Base-by-base conservation (phyloP, 2,797 vertebrate genomes). In the Cyprinodon diabolis region DNA sequence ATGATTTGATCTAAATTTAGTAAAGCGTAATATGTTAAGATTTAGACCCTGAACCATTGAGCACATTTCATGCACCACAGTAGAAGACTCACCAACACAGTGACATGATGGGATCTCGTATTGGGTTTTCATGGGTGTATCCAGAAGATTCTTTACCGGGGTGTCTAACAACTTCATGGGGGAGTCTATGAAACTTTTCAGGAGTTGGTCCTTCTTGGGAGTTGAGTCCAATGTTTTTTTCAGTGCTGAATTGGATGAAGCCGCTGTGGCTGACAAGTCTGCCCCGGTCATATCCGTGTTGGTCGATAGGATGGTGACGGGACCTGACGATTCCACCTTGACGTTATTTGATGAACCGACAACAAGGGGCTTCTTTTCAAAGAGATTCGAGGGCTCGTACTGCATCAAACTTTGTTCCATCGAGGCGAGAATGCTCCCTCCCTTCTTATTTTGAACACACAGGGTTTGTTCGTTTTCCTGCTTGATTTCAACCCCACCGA, bases 31-130 rank as follows among this genome's bases (percentile, higher is more conserved):
- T 15, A 19, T 11, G 52, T 87, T 71, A 82, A 43, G 71, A 81
- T 66, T 65, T 60, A 69, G 3, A 80, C 1, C 48, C 10, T 21
- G 72, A 52, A 11, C 48, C 14, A 71, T 74, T 19, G 69, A n/a
- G 52, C 4, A 35, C 56, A 9, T 71, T 83, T 71, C 10, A 69
- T 10, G 58, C 65, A 3, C 23, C 76, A 77, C 21, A 40, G 71
- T 21, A 40, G 52, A 25, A 77, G 35, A 95, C 97, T 97, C 94
- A 99, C 98, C 97, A 89, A 99, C 95, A 90, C 98, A 99, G 87
- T 96, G 97, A 87, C 98, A 99, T 58, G 98, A 96, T 77, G 98
- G 96, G 82, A 99, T 98, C 86, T 99, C 98, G 86, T 98, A 99
- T 51, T 99, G 98, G 71, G 97, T 98, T 96, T 99, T 99, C 89